These are phyloP conservation scores for Marcusenius ussheri DNA, from an alignment of 2,113 vertebrate species.

Conservation along the genomic window DNA sequence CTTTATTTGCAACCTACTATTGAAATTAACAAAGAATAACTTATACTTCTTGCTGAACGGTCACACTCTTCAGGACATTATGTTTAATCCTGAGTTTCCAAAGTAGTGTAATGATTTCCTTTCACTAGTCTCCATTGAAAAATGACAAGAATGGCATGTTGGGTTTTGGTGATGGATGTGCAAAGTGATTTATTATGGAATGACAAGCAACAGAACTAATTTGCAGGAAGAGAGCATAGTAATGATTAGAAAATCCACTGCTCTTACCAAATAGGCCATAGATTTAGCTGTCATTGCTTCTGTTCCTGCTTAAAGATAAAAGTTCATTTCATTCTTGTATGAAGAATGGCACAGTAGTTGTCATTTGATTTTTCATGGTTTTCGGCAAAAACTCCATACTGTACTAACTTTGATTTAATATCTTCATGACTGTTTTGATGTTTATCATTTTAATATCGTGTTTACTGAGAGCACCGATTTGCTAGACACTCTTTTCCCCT, in stretches of 20 bases:
- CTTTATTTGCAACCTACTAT: background rate
- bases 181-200: conserved; percentile 34
- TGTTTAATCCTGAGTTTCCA: conserved; percentile 31
- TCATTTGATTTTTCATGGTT: background rate
- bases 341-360: background rate
- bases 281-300: conserved; percentile 17
- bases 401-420: background rate
- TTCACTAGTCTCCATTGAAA: conserved; percentile 39
- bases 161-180: conserved; percentile 39
- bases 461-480: background rate
- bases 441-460: background rate
- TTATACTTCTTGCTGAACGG: background rate
- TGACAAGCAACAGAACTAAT: conserved; percentile 22
- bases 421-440: background rate
- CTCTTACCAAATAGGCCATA: conserved; percentile 3
- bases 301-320: background rate
- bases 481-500: background rate
- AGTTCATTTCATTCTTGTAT: background rate
- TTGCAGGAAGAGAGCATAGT: conserved; percentile 7
- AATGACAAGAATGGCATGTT: conserved; percentile 40
- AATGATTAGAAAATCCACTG: conserved; percentile 13
- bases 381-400: background rate
- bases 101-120: conserved; percentile 41
- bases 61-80: conserved; percentile 24
- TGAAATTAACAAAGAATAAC: background rate